These are phyloP conservation scores for Drosophila virilis DNA, from an alignment of 1,140 invertebrate genomes.

Conservation along the genomic window DNA sequence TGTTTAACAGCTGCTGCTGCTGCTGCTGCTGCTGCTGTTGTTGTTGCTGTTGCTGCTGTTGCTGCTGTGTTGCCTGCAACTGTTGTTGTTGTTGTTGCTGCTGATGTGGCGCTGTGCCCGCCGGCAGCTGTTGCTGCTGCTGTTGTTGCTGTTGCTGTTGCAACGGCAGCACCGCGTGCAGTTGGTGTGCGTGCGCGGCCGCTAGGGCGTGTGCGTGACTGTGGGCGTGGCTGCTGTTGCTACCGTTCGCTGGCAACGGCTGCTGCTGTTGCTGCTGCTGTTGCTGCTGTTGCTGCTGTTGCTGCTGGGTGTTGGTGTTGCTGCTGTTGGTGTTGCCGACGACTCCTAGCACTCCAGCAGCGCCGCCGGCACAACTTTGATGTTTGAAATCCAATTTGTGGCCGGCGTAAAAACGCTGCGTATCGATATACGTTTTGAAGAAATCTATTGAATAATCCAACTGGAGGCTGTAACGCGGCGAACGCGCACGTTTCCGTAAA, in stretches of 20 bases:
- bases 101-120: slow-evolving; percentile 33
- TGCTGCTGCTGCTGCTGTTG: slow-evolving; percentile 27
- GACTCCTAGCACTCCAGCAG: slow-evolving; percentile 83
- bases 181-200: slow-evolving; percentile 75
- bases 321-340: slow-evolving; percentile 74
- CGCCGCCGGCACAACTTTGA: slow-evolving; percentile 84
- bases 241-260: slow-evolving; percentile 25
- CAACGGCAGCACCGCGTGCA: slow-evolving; percentile 62
- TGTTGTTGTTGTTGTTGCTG: slow-evolving; percentile 65
- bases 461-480: slow-evolving; percentile 75
- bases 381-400: slow-evolving; percentile 87
- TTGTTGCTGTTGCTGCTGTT: slow-evolving; percentile 39
- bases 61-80: slow-evolving; percentile 44
- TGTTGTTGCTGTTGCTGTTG: slow-evolving; percentile 68
- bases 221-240: slow-evolving; percentile 58
- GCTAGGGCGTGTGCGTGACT: slow-evolving; percentile 61
- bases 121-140: slow-evolving; percentile 62
- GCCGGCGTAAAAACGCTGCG: slow-evolving; percentile 84
- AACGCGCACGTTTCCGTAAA: slow-evolving; percentile 51
- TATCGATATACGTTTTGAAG: slow-evolving; percentile 84
- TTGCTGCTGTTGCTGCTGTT: slow-evolving; percentile 51
- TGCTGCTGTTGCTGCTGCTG: slow-evolving; percentile 44
- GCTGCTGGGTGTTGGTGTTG: slow-evolving; percentile 48
- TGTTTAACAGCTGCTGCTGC: slow-evolving; percentile 48
- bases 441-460: slow-evolving; percentile 83